Evolutionary conservation across 2,113 vertebrate species (phyloP).

Genomic region (Pogona vitticeps): DNA sequence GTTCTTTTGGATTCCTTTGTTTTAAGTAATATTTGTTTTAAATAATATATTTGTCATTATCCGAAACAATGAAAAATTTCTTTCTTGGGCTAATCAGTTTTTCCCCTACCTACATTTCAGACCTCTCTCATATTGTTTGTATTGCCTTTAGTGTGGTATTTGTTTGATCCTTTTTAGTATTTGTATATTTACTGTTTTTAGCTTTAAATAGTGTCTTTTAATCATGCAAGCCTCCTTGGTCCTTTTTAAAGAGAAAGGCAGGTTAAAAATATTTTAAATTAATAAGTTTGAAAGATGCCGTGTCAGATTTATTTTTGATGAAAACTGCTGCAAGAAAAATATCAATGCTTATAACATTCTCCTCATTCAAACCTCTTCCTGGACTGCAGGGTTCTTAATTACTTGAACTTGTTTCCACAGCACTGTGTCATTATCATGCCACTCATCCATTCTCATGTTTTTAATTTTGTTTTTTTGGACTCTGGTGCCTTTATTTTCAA

Average conservation of each 20-base stretch:
- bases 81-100: conserved; percentile 11
- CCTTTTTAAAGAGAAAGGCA: too few species aligned
- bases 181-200: too few species aligned
- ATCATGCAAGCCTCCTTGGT: too few species aligned
- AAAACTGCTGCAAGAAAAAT: neutral
- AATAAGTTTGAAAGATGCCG: neutral
- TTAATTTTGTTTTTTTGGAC: neutral
- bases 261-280: too few species aligned
- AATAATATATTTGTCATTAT: conserved; percentile 30
- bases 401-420: neutral
- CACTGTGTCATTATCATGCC: neutral
- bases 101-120: neutral
- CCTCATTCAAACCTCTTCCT: neutral
- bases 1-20: conserved; percentile 36
- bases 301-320: neutral
- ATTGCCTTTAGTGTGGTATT: fast-evolving
- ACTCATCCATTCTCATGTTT: neutral
- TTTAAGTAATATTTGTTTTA: neutral
- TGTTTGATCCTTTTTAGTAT: too few species aligned
- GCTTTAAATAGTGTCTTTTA: too few species aligned
- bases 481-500: neutral
- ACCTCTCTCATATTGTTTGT: neutral
- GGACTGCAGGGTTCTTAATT: neutral
- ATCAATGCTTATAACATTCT: neutral
- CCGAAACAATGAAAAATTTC: neutral